phyloP scores from a whole-genome alignment of 2,888 invertebrate species.

The Incurvaria masculella region DNA sequence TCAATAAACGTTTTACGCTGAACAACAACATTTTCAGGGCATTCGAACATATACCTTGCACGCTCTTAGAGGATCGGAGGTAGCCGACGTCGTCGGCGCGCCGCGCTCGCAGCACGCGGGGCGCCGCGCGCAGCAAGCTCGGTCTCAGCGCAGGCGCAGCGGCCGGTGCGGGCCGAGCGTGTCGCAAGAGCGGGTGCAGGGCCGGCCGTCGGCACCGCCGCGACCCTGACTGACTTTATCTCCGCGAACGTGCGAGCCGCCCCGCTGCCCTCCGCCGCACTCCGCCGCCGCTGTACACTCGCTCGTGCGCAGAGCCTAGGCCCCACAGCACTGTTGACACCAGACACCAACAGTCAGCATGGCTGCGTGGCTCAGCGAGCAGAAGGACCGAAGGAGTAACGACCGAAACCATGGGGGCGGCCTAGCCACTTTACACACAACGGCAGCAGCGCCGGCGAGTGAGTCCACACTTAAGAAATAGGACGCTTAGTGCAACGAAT shows the following conservation, averaged over 20 bases:
- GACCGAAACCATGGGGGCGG: too few relatives aligned
- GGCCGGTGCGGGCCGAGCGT: constrained; percentile 23
- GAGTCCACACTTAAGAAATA: too few relatives aligned
- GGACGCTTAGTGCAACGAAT: too few relatives aligned
- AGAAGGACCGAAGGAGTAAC: too few relatives aligned
- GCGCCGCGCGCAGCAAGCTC: constrained; percentile 13
- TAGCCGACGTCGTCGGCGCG: constrained; percentile 7
- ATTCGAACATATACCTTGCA: neutral
- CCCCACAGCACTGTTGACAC: too few relatives aligned
- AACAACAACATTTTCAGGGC: constrained; percentile 2
- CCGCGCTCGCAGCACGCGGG: constrained; percentile 8
- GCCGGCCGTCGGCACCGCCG: constrained; percentile 54
- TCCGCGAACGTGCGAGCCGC: constrained; percentile 39
- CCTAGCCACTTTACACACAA: too few relatives aligned
- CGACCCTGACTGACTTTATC: constrained; percentile 57
- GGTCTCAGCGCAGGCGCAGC: constrained; percentile 11
- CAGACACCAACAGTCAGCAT: too few relatives aligned
- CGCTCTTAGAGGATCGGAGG: neutral
- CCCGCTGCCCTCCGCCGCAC: neutral
- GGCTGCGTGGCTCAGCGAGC: too few relatives aligned
- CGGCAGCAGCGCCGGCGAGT: too few relatives aligned
- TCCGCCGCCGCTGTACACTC: neutral
- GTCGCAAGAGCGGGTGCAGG: constrained; percentile 50
- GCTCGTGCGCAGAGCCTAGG: constrained; percentile 48
- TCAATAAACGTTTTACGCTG: too few relatives aligned